These are phyloP conservation scores for Macroteleia sp. DNA, from an alignment of 2,888 invertebrate genomes.

Conservation along the genomic window DNA sequence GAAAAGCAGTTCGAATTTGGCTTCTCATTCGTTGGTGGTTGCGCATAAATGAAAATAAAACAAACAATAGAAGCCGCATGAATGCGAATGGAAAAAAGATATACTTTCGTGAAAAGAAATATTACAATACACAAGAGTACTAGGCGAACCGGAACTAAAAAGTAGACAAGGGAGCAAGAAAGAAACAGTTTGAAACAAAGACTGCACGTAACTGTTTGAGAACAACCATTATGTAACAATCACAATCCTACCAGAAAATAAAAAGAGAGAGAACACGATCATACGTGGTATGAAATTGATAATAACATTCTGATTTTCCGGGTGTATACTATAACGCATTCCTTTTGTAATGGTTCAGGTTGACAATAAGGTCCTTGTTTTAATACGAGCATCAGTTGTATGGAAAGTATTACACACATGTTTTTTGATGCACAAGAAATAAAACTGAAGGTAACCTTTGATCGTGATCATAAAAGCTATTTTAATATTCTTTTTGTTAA, in stretches of 20 bases:
- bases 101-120: constrained; percentile 10
- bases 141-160: constrained; percentile 4
- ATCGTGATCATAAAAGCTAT: too few species aligned
- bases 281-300: too few species aligned
- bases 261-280: background rate
- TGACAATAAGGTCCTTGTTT: too few species aligned
- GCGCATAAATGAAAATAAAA: constrained; percentile 48
- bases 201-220: constrained; percentile 4
- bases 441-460: too few species aligned
- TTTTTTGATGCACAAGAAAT: too few species aligned
- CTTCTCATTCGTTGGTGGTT: constrained; percentile 41
- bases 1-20: constrained; percentile 62
- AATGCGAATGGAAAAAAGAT: constrained; percentile 19
- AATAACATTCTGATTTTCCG: too few species aligned
- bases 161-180: constrained; percentile 1
- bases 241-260: background rate
- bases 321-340: too few species aligned
- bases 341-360: too few species aligned
- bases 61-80: constrained; percentile 6
- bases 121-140: constrained; percentile 9
- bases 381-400: too few species aligned
- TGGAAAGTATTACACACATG: too few species aligned
- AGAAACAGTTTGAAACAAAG: constrained; percentile 7
- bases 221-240: constrained; percentile 5
- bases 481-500: too few species aligned